A percentile compares a stretch with the other conserved stretches of the same genome.
Conservation (phyloP, 30 jellyfish, hydroid and myxozoan genomes). For the Turritopsis rubra region DNA sequence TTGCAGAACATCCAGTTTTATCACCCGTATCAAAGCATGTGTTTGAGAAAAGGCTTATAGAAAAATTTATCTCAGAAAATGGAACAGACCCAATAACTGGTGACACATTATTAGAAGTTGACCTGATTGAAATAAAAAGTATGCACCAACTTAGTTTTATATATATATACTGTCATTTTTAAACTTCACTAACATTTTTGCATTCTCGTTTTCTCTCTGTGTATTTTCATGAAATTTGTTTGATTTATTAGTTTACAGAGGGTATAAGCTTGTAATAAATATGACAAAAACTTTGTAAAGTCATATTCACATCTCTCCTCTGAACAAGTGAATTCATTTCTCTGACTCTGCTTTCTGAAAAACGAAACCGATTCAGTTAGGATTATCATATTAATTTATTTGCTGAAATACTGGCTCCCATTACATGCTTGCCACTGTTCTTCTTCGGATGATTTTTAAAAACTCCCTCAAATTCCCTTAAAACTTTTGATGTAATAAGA, state of each 20-base stretch:
- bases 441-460: background rate
- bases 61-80: slow-evolving; percentile 80
- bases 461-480: slow-evolving; percentile 2
- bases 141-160: background rate
- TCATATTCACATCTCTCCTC: too few relatives aligned
- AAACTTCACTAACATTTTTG: background rate
- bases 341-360: too few relatives aligned
- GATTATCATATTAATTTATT: too few relatives aligned
- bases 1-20: slow-evolving; percentile 98
- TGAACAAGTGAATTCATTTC: too few relatives aligned
- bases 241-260: too few relatives aligned
- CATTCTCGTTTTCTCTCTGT: too few relatives aligned
- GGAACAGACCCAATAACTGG: slow-evolving; percentile 98
- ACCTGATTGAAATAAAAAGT: slow-evolving; percentile 78
- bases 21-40: slow-evolving; percentile 89
- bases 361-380: too few relatives aligned
- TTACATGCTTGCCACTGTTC: background rate
- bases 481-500: slow-evolving; percentile 7
- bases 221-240: too few relatives aligned
- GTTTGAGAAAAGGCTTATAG: slow-evolving; percentile 91
- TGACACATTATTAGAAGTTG: slow-evolving; percentile 76
- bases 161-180: background rate
- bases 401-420: slow-evolving; percentile 8
- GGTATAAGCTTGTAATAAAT: too few relatives aligned
- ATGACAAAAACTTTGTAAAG: too few relatives aligned